Percentiles rank a stretch among this genome's conserved stretches.
These are phyloP conservation scores for Amblyjoppa proteus DNA, from an alignment of 2,888 invertebrate genomes.

Conservation along the genomic window DNA sequence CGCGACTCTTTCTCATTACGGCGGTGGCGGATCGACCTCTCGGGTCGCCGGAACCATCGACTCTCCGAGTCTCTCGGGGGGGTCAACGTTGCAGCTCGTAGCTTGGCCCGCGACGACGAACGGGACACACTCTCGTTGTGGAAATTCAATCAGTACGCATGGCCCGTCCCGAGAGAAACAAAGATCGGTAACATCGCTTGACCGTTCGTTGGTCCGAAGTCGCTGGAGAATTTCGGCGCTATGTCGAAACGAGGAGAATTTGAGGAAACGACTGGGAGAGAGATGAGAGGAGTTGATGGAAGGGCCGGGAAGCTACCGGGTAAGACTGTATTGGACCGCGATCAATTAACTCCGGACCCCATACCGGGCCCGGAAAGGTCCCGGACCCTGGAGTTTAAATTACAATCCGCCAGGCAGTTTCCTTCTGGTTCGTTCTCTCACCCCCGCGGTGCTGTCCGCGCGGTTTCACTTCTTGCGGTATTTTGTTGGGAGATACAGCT, in stretches of 20 bases:
- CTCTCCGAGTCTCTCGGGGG: constrained; percentile 17
- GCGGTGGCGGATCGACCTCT: constrained; percentile 68
- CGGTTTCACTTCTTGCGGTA: constrained; percentile 60
- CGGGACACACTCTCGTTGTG: constrained; percentile 49
- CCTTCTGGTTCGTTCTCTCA: constrained; percentile 31
- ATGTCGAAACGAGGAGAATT: background rate
- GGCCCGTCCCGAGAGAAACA: constrained; percentile 60
- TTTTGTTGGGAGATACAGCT: constrained; percentile 29
- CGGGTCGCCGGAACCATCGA: constrained; percentile 53
- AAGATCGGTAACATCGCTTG: constrained; percentile 28
- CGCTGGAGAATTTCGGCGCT: background rate
- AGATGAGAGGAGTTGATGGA: constrained; percentile 64
- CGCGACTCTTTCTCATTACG: constrained; percentile 80
- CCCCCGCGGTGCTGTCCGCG: constrained; percentile 42
- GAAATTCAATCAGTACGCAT: constrained; percentile 77
- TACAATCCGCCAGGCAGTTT: constrained; percentile 35
- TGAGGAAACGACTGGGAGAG: constrained; percentile 55
- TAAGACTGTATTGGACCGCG: constrained; percentile 75
- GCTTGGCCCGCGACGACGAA: constrained; percentile 42
- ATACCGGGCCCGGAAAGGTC: constrained; percentile 62
- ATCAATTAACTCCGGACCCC: constrained; percentile 74
- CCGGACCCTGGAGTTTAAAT: constrained; percentile 21
- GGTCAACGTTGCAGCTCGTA: background rate
- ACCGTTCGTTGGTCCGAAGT: constrained; percentile 41
- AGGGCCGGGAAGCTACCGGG: constrained; percentile 64